Percentiles rank a stretch among this genome's conserved stretches.
These are phyloP conservation scores for Ectropis grisescens DNA, from an alignment of 1,140 invertebrate genomes.

Conservation along the genomic window DNA sequence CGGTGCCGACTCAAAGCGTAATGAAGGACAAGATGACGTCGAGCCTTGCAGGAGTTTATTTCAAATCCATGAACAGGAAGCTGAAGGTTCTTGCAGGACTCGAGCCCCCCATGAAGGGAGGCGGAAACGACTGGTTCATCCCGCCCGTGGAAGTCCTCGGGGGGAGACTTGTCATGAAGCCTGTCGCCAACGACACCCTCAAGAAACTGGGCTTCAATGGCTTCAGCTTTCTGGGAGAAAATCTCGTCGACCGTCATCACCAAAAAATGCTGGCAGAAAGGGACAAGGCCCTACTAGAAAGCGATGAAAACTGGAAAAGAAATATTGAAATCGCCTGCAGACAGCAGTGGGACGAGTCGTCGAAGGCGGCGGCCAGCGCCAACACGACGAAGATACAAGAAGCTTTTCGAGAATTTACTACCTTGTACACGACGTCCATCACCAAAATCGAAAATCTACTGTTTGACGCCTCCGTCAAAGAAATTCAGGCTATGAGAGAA, in stretches of 20 bases:
- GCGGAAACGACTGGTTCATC: conserved; percentile 43
- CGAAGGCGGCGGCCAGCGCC: conserved; percentile 18
- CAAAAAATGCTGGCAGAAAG: conserved; percentile 31
- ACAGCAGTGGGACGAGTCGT: conserved; percentile 23
- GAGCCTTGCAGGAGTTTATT: conserved; percentile 39
- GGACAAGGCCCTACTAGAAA: conserved; percentile 20
- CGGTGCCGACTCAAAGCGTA: conserved; percentile 47
- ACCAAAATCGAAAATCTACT: conserved; percentile 38
- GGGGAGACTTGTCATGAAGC: conserved; percentile 35
- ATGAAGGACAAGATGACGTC: conserved; percentile 46
- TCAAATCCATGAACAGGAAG: conserved; percentile 46
- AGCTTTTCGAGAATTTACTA: conserved; percentile 38
- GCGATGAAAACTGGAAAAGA: conserved; percentile 34
- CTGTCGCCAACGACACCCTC: conserved; percentile 29
- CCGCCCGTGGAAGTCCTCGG: conserved; percentile 35
- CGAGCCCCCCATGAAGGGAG: conserved; percentile 45
- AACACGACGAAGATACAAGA: conserved; percentile 35
- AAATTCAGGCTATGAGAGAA: conserved; percentile 29
- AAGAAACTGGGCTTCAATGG: conserved; percentile 32
- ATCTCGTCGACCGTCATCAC: conserved; percentile 23
- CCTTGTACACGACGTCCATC: conserved; percentile 32
- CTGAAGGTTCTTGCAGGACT: conserved; percentile 43
- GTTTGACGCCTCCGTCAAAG: conserved; percentile 23
- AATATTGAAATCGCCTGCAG: conserved; percentile 17
- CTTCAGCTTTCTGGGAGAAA: conserved; percentile 28